Base-by-base conservation (phyloP, 2,797 vertebrate genomes). In the Semotilus atromaculatus region DNA sequence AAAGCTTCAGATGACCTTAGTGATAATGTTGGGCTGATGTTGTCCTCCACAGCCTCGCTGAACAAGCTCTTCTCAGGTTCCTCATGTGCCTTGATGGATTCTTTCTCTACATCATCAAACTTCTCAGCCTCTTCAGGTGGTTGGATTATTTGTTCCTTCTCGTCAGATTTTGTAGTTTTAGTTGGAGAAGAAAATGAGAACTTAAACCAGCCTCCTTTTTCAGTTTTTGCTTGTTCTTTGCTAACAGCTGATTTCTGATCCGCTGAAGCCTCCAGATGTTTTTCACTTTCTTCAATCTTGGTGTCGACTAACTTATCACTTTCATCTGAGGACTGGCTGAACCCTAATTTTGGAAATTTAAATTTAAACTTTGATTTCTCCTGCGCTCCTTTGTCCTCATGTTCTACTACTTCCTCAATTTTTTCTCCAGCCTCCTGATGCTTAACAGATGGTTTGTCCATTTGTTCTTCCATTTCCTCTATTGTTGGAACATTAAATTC, bases 101-200 rank as follows among this genome's bases (percentile, higher is more conserved):
- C 94, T 84, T 93, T 80, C 31, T 66, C 83, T n/a, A 80, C 29
- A 80, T 85, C 62, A n/a, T 48, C 78, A 66, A 23, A 71, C 10
- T 79, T 83, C 53, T 83, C 45, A 23, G 21, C 18, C 77, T 84
- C 51, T 74, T 71, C 29, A 1, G 5, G 14, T 45, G 75, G 55
- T 34, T 83, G 60, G 45, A 21, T 70, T 53, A n/a, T 51, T 43
- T n/a, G 23, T 80, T 80, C 77, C 70, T 82, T 75, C 1, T 88
- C 90, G 71, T 91, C 88, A 62, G 90, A 79, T 77, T 92, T 94
- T 29, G 86, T 58, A 55, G 93, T 94, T 93, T 96, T 95, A 81
- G 94, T 88, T 70, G 97, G 95, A 40, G 97, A 96, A 16, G 96
- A 95, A 85, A 97, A 92, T 83, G 97, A 96, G 84, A 98, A 94